Conservation (phyloP, 2,113 vertebrate genomes). For the Erinaceus europaeus region DNA sequence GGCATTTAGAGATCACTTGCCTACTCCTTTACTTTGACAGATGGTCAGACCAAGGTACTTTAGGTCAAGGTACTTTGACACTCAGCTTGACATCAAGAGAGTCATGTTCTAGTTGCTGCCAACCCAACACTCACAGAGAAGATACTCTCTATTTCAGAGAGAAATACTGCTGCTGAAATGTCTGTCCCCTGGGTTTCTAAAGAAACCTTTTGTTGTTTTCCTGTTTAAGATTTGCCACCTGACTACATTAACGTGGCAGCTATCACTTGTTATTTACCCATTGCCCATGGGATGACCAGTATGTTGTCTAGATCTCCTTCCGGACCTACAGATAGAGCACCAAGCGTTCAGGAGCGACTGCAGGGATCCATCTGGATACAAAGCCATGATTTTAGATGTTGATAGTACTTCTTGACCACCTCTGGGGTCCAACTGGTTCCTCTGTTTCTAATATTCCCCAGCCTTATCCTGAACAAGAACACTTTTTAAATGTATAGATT, state of each 20-base stretch:
- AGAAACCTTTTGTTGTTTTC: too few relatives aligned
- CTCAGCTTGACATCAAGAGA: neutral
- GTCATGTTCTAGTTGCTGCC: neutral
- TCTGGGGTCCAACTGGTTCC: neutral
- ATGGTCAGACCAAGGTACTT: neutral
- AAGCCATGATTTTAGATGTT: neutral
- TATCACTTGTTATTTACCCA: neutral
- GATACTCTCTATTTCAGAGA: too few relatives aligned
- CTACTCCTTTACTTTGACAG: conserved; percentile 1
- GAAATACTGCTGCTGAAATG: too few relatives aligned
- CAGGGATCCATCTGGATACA: neutral
- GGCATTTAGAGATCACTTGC: neutral
- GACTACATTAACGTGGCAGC: too few relatives aligned
- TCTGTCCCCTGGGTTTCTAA: too few relatives aligned
- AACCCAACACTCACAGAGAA: too few relatives aligned
- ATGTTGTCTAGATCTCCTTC: neutral
- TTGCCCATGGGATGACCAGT: neutral
- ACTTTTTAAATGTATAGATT: neutral
- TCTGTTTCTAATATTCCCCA: neutral
- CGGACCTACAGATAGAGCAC: neutral
- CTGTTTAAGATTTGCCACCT: too few relatives aligned
- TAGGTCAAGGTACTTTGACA: neutral
- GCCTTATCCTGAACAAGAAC: neutral
- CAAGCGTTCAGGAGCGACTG: neutral
- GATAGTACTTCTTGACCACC: neutral